phyloP scores from a whole-genome alignment of 2,113 vertebrate species.

The Esox niger region DNA sequence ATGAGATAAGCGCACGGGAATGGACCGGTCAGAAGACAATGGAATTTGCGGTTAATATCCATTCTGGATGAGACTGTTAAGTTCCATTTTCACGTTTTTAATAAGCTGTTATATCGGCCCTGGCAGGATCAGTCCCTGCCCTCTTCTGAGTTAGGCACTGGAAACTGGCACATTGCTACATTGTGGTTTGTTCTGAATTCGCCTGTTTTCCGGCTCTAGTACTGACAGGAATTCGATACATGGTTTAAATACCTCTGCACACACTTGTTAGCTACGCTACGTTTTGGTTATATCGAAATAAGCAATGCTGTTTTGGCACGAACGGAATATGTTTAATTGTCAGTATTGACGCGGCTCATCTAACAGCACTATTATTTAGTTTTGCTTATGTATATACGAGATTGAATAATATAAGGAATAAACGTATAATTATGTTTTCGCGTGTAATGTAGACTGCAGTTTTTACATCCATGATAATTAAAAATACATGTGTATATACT shows the following conservation, averaged over 20 bases:
- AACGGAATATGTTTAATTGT: too few relatives aligned
- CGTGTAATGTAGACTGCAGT: too few relatives aligned
- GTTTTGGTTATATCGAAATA: too few relatives aligned
- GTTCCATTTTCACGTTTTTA: background rate
- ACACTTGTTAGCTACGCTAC: too few relatives aligned
- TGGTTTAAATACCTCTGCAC: too few relatives aligned
- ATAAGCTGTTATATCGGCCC: background rate
- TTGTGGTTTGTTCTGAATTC: background rate
- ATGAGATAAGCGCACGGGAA: conserved; percentile 38
- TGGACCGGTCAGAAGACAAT: conserved; percentile 32
- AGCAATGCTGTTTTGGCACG: too few relatives aligned
- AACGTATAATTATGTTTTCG: too few relatives aligned
- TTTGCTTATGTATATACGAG: too few relatives aligned
- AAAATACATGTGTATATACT: background rate
- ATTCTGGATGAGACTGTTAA: background rate
- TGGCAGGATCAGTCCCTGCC: background rate
- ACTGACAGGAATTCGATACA: background rate
- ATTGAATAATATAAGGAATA: too few relatives aligned
- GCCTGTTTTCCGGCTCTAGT: background rate
- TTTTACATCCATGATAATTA: too few relatives aligned
- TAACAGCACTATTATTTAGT: too few relatives aligned
- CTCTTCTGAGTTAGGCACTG: background rate
- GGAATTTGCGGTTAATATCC: conserved; percentile 1
- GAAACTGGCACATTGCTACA: background rate
- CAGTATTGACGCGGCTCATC: too few relatives aligned